A percentile compares a stretch with the other conserved stretches of the same genome.
Evolutionary conservation across 2,113 vertebrate genomes (phyloP).

Genomic region (Diglossa brunneiventris): DNA sequence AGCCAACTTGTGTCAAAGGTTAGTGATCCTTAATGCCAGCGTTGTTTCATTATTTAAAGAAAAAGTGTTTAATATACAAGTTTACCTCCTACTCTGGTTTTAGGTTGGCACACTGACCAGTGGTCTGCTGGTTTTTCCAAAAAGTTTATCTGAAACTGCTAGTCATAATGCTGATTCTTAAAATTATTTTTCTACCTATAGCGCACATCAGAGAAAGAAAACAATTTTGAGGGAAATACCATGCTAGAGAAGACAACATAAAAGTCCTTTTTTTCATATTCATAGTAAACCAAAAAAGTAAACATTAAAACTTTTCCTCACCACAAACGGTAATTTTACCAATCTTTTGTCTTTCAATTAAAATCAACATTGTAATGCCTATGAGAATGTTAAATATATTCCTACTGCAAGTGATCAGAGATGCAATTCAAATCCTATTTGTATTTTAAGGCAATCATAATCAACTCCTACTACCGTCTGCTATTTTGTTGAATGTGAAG

Average conservation of each 20-base stretch:
- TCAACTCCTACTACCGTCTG: neutral
- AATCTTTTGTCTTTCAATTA: neutral
- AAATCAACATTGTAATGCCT: neutral
- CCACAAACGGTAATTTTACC: neutral
- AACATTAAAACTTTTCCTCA: neutral
- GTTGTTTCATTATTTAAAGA: neutral
- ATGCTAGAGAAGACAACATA: neutral
- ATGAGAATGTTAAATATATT: neutral
- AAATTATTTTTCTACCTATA: neutral
- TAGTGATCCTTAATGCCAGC: neutral
- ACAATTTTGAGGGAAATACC: neutral
- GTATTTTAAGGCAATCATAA: neutral
- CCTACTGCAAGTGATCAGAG: neutral
- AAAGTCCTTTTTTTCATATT: neutral
- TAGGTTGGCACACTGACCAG: neutral
- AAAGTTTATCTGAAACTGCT: neutral
- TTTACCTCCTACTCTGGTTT: neutral
- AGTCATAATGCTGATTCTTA: neutral
- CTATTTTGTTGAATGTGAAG: neutral
- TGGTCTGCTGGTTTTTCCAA: accelerated
- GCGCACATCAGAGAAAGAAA: neutral
- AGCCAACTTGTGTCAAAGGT: neutral
- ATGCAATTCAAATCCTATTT: neutral
- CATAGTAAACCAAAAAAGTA: neutral
- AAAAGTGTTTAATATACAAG: neutral